Conservation (phyloP, 2,888 invertebrate species). For the Diaphora mendica region DNA sequence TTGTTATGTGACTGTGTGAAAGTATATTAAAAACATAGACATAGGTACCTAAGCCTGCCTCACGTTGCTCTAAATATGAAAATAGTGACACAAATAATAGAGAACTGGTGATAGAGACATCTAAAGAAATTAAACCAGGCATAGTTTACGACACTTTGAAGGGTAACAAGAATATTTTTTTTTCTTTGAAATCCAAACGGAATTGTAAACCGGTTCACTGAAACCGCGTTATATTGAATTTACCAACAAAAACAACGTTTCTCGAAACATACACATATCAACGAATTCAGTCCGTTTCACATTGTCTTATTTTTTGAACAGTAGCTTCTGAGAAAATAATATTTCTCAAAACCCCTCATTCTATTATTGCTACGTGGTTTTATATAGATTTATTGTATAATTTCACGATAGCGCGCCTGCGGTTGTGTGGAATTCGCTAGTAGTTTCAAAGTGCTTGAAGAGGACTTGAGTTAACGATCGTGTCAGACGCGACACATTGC, state of each 20-base stretch:
- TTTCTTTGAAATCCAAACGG: slow-evolving; percentile 17
- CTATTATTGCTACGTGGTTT: slow-evolving; percentile 3
- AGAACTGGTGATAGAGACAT: neutral
- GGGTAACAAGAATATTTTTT: slow-evolving; percentile 1
- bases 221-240: slow-evolving; percentile 19
- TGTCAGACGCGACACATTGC: slow-evolving; percentile 1
- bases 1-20: neutral
- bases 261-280: slow-evolving; percentile 13
- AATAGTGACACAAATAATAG: neutral
- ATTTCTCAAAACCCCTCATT: slow-evolving; percentile 11
- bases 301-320: slow-evolving; percentile 16
- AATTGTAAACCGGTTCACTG: slow-evolving; percentile 16
- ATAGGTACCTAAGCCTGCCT: neutral
- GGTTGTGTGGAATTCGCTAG: slow-evolving; percentile 14
- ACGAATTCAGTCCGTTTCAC: neutral
- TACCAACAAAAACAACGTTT: slow-evolving; percentile 19
- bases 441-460: neutral
- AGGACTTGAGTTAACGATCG: slow-evolving; percentile 12
- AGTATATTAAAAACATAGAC: neutral
- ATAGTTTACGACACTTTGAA: neutral
- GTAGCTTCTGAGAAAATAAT: slow-evolving; percentile 18
- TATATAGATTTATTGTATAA: neutral
- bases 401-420: neutral
- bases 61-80: neutral
- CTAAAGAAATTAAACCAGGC: neutral